Evolutionary conservation across 2,797 vertebrate species (phyloP).

Genomic region (Anniella stebbinsi): DNA sequence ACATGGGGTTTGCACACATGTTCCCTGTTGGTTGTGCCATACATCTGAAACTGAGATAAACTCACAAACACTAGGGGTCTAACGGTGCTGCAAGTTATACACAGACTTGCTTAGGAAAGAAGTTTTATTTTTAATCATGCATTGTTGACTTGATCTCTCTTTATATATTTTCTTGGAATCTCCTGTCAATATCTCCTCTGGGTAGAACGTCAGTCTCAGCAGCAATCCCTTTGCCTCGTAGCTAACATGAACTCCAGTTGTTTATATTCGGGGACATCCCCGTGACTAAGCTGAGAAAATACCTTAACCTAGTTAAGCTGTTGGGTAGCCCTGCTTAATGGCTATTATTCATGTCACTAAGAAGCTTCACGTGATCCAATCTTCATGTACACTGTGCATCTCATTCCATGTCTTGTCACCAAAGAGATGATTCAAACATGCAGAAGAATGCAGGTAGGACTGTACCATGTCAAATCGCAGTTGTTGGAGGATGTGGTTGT

Average conservation of each 20-base stretch:
- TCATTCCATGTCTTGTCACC: not conserved
- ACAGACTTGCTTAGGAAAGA: fast-evolving
- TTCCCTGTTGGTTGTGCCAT: not conserved
- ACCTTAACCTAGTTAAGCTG: constrained; percentile 49
- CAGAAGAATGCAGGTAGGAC: not conserved
- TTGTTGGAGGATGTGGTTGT: not conserved
- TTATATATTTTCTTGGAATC: constrained; percentile 47
- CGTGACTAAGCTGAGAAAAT: constrained; percentile 52
- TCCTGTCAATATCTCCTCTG: constrained; percentile 50
- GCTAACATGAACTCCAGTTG: constrained; percentile 64
- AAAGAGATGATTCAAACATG: not conserved
- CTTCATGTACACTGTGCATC: not conserved
- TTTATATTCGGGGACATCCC: constrained; percentile 69
- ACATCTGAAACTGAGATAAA: not conserved
- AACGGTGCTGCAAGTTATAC: not conserved
- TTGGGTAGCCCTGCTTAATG: constrained; percentile 54
- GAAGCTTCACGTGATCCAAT: constrained; percentile 29
- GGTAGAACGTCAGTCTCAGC: constrained; percentile 35
- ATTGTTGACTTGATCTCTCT: not conserved
- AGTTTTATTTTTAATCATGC: not conserved
- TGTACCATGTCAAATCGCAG: not conserved
- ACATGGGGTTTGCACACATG: not conserved
- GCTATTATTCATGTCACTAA: constrained; percentile 32
- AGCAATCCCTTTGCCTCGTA: constrained; percentile 52
- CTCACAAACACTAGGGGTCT: not conserved